Conservation (phyloP, 2,888 invertebrate species). For the Acanthosepion lycidas region DNA sequence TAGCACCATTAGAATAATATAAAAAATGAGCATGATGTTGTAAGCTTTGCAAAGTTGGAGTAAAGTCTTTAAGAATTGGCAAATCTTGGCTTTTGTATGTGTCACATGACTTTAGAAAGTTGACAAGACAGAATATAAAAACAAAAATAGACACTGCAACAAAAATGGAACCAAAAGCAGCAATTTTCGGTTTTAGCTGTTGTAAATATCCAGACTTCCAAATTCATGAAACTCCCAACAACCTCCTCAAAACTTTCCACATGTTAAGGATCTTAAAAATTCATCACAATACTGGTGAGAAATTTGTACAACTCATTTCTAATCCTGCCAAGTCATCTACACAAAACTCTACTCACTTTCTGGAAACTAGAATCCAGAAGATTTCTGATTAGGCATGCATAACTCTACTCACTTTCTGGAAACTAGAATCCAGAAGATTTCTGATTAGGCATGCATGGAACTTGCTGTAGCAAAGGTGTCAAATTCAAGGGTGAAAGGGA, state of each 20-base stretch:
- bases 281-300: neutral
- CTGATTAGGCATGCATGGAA: too few species aligned
- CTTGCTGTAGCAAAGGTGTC: too few species aligned
- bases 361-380: too few species aligned
- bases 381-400: too few species aligned
- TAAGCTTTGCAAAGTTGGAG: neutral
- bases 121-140: neutral
- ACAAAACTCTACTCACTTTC: too few species aligned
- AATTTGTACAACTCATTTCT: too few species aligned
- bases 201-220: neutral
- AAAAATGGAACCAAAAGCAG: neutral
- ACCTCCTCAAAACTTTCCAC: neutral
- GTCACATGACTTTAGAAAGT: slow-evolving; percentile 15
- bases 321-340: too few species aligned
- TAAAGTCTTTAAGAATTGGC: too few species aligned
- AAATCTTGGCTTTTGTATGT: neutral
- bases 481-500: too few species aligned
- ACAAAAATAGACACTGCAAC: neutral
- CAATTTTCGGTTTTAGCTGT: neutral
- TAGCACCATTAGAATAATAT: neutral
- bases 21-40: neutral
- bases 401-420: too few species aligned
- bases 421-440: too few species aligned
- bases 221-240: neutral
- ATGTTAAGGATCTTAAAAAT: neutral